A percentile compares a stretch with the other conserved stretches of the same genome.
Evolutionary conservation across 2,888 invertebrate species (phyloP).

Genomic region (Cetonia aurata): DNA sequence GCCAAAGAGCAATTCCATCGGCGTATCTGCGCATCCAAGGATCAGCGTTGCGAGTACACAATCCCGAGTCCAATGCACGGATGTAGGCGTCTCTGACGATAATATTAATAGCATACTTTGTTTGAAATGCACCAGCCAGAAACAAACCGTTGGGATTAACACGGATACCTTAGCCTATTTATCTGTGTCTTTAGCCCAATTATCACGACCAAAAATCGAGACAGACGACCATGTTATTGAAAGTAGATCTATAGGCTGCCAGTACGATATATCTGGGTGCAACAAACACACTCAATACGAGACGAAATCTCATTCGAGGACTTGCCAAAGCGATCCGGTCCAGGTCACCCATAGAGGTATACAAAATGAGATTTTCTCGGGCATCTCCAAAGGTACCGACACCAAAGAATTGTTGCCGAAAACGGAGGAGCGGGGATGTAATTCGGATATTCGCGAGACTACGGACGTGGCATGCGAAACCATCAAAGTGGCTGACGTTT

Average conservation of each 20-base stretch:
- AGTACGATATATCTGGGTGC: slow-evolving; percentile 55
- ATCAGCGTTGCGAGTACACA: slow-evolving; percentile 49
- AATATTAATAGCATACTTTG: slow-evolving; percentile 68
- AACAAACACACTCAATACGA: slow-evolving; percentile 56
- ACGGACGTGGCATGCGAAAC: slow-evolving; percentile 56
- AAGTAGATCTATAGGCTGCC: slow-evolving; percentile 69
- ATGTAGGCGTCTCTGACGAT: slow-evolving; percentile 70
- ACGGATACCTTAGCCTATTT: slow-evolving; percentile 19
- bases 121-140: slow-evolving; percentile 68
- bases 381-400: slow-evolving; percentile 58
- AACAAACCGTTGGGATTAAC: slow-evolving; percentile 70
- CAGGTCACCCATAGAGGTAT: slow-evolving; percentile 58
- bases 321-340: slow-evolving; percentile 59
- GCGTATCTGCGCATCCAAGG: slow-evolving; percentile 62
- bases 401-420: slow-evolving; percentile 58
- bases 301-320: slow-evolving; percentile 56
- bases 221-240: slow-evolving; percentile 48
- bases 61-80: slow-evolving; percentile 50
- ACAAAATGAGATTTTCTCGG: slow-evolving; percentile 56
- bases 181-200: slow-evolving; percentile 32
- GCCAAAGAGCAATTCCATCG: slow-evolving; percentile 56
- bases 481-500: slow-evolving; percentile 43
- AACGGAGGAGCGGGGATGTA: slow-evolving; percentile 40
- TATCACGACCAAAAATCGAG: slow-evolving; percentile 20
- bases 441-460: slow-evolving; percentile 56